Conservation (phyloP, 1,140 invertebrate genomes). For the Drosophila rhopaloa region DNA sequence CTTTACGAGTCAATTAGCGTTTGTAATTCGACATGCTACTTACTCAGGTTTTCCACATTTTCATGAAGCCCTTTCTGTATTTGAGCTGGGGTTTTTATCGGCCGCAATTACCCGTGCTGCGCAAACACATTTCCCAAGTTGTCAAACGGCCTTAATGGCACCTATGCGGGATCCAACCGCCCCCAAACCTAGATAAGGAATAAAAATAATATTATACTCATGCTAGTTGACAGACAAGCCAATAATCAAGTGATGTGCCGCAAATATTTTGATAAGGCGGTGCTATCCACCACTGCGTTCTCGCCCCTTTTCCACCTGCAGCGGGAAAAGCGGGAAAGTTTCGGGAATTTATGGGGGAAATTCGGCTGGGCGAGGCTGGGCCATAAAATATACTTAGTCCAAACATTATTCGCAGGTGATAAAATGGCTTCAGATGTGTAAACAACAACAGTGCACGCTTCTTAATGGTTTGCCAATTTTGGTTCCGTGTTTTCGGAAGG, state of each 20-base stretch:
- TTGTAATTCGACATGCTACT: conserved; percentile 68
- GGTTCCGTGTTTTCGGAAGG: conserved; percentile 35
- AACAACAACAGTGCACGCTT: conserved; percentile 47
- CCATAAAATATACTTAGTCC: conserved; percentile 56
- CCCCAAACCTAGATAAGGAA: conserved; percentile 55
- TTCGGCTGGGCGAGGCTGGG: conserved; percentile 21
- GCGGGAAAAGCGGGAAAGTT: conserved; percentile 17
- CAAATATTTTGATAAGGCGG: conserved; percentile 65
- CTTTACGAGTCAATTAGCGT: conserved; percentile 66
- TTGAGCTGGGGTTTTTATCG: conserved; percentile 42
- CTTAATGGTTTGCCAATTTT: conserved; percentile 59
- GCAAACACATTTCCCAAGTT: conserved; percentile 66
- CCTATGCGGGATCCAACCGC: conserved; percentile 24
- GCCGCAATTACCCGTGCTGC: conserved; percentile 55
- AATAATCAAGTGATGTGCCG: conserved; percentile 53
- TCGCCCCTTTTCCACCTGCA: not conserved
- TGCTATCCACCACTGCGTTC: conserved; percentile 3
- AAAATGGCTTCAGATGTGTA: conserved; percentile 52
- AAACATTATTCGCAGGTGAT: conserved; percentile 43
- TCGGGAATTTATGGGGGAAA: conserved; percentile 63
- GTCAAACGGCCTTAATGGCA: conserved; percentile 67
- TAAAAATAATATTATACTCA: conserved; percentile 51
- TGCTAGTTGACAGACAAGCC: conserved; percentile 52
- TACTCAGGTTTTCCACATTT: conserved; percentile 14
- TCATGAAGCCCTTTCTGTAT: conserved; percentile 5